Evolutionary conservation across 1,140 invertebrate genomes (phyloP), one percentile per base, ranked within the genome.

Genomic region (Dolichoris vasculosae): DNA sequence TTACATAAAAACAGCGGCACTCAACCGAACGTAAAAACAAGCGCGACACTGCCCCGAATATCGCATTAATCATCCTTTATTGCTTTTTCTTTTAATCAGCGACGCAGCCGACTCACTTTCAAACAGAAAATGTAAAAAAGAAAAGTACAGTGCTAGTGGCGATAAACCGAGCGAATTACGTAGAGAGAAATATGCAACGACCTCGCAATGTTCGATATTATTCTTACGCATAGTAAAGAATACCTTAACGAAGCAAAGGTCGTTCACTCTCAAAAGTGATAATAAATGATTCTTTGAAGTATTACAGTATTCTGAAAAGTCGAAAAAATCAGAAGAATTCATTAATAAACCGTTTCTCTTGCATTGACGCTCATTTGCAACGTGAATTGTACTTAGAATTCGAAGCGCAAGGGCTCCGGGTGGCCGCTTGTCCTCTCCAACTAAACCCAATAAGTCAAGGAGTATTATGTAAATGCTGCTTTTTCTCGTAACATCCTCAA

Each of bases 21-120:
- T n/a, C 38, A 7, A 15, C 2, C 13, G 26, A 20, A 46, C 26
- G 20, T 20, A 23, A 83, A 38, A 59, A 20, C 43, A 51, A 78
- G n/a, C 55, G 30, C 30, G 75, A 78, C 55, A 51, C 3, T 35
- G 59, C 26, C 35, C 9, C 17, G 23, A 78, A 76, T 79, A 69
- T 69, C 76, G 63, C 76, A 63, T 80, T 85, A 85, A 85, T 85
- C 77, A 80, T 63, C n/a, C 77, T 71, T 71, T 83, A 83, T 83
- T 83, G 73, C 38, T 40, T 48, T 83, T 51, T 83, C 30, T 76
- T 76, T 76, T 77, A 77, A 83, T 83, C 55, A 77, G 82, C 43
- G 30, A 40, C 17, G n/a, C 0, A 32, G 7, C 67, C 13, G 46
- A 30, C 64, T 55, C 17, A 9, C 15, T 17, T 26, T 32, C 8